phyloP scores from a whole-genome alignment of 2,888 invertebrate species.

The Argyresthia albistria region DNA sequence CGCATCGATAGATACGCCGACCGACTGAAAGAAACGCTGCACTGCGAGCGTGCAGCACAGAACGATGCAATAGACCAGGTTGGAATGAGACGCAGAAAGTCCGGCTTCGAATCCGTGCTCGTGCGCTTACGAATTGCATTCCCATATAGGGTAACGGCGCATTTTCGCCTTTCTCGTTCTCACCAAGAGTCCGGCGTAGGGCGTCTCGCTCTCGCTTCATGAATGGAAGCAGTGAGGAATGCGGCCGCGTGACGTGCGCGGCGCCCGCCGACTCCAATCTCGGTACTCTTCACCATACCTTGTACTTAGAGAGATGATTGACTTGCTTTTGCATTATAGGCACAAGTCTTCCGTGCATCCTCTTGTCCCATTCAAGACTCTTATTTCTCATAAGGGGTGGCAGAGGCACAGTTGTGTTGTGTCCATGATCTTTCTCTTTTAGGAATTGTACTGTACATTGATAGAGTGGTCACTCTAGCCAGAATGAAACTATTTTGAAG shows the following conservation, averaged over 20 bases:
- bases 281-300: slow-evolving; percentile 52
- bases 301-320: too few relatives aligned
- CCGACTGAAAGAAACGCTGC: slow-evolving; percentile 35
- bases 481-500: too few relatives aligned
- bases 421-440: too few relatives aligned
- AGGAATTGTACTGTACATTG: too few relatives aligned
- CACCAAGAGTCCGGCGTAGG: slow-evolving; percentile 35
- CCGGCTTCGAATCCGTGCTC: slow-evolving; percentile 54
- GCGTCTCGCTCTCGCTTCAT: slow-evolving; percentile 56
- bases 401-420: too few relatives aligned
- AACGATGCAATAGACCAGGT: slow-evolving; percentile 14
- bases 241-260: slow-evolving; percentile 74
- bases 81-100: slow-evolving; percentile 44
- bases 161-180: slow-evolving; percentile 48
- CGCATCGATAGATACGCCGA: slow-evolving; percentile 42
- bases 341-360: too few relatives aligned
- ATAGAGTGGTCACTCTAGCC: too few relatives aligned
- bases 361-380: too few relatives aligned
- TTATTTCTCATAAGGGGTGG: too few relatives aligned
- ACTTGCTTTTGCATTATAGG: too few relatives aligned
- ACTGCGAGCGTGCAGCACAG: slow-evolving; percentile 15
- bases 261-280: slow-evolving; percentile 69
- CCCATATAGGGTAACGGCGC: slow-evolving; percentile 62
- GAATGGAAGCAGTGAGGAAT: slow-evolving; percentile 73
- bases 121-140: slow-evolving; percentile 66